These are phyloP conservation scores for Chiridota heheva DNA, from an alignment of 35 echinoderm and acorn worm species.

Conservation along the genomic window DNA sequence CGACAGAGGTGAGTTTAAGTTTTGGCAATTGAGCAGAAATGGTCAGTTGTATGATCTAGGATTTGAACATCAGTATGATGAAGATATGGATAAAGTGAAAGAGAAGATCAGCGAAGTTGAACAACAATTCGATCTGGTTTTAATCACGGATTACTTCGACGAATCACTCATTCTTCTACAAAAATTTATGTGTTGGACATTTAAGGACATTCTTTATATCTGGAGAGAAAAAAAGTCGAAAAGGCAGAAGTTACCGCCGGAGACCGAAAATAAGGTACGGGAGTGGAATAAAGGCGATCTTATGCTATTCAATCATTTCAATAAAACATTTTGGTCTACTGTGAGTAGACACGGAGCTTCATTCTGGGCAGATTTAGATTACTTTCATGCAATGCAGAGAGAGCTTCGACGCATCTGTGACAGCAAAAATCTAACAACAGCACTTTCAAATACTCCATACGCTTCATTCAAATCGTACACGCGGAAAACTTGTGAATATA, in stretches of 20 bases:
- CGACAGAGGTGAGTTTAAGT: too few relatives aligned
- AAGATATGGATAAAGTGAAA: too few relatives aligned
- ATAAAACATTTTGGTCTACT: slow-evolving; percentile 11
- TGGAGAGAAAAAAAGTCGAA: background rate
- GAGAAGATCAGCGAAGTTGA: background rate
- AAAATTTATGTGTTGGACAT: slow-evolving; percentile 46
- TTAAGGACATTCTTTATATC: slow-evolving; percentile 42
- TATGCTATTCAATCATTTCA: slow-evolving; percentile 20
- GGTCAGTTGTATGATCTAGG: slow-evolving; percentile 38
- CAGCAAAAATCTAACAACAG: too few relatives aligned
- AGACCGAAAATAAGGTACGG: slow-evolving; percentile 3
- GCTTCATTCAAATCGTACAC: too few relatives aligned
- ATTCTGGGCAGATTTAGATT: slow-evolving; percentile 14
- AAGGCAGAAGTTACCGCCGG: background rate
- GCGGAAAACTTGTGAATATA: too few relatives aligned
- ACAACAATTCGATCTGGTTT: slow-evolving; percentile 33
- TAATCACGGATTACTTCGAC: slow-evolving; percentile 44
- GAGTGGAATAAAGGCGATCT: slow-evolving; percentile 21
- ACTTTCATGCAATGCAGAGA: too few relatives aligned
- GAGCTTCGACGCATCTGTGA: too few relatives aligned
- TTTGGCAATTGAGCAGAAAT: background rate
- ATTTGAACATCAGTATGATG: background rate
- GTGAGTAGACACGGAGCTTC: background rate
- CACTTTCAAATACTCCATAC: too few relatives aligned
- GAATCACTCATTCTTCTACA: slow-evolving; percentile 51